Percentiles rank a stretch among this genome's conserved stretches.
These are phyloP conservation scores for Tachuris rubrigastra DNA, from an alignment of 2,113 vertebrate species.

Conservation along the genomic window DNA sequence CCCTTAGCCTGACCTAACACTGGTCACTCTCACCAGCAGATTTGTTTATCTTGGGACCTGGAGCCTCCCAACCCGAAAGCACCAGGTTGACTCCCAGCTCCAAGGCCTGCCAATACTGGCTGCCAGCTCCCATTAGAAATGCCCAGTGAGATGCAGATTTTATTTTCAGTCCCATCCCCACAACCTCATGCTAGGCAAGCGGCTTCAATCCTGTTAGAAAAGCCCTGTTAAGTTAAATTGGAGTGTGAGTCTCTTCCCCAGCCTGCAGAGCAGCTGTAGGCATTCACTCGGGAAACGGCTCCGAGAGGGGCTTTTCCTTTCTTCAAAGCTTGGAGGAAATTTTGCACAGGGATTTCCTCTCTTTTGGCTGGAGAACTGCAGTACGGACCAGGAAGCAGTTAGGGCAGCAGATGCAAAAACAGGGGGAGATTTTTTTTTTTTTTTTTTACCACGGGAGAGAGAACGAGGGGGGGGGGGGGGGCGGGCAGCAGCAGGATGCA, in stretches of 20 bases:
- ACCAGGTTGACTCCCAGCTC: conserved; percentile 35
- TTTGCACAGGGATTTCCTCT: neutral
- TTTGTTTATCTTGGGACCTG: conserved; percentile 80
- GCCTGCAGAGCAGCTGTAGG: neutral
- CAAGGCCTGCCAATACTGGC: neutral
- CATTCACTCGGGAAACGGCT: neutral
- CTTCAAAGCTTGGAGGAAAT: neutral
- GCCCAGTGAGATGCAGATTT: neutral
- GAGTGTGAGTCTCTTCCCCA: neutral
- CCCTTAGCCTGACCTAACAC: conserved; percentile 83
- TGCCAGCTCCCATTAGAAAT: conserved; percentile 35
- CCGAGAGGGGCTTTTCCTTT: neutral
- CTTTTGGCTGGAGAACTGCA: neutral
- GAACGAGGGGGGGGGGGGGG: neutral
- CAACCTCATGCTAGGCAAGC: accelerated
- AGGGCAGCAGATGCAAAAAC: neutral
- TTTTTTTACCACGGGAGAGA: neutral
- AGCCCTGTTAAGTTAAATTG: accelerated
- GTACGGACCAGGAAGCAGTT: accelerated
- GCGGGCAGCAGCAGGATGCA: neutral
- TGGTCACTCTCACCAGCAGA: conserved; percentile 83
- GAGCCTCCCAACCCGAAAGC: conserved; percentile 66
- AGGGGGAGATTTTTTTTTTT: neutral
- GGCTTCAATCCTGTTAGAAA: accelerated
- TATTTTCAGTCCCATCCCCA: conserved; percentile 16